Percentiles rank a stretch among this genome's conserved stretches.
Evolutionary conservation across 2,113 vertebrate species (phyloP).

Genomic region (Gymnobelideus leadbeateri): DNA sequence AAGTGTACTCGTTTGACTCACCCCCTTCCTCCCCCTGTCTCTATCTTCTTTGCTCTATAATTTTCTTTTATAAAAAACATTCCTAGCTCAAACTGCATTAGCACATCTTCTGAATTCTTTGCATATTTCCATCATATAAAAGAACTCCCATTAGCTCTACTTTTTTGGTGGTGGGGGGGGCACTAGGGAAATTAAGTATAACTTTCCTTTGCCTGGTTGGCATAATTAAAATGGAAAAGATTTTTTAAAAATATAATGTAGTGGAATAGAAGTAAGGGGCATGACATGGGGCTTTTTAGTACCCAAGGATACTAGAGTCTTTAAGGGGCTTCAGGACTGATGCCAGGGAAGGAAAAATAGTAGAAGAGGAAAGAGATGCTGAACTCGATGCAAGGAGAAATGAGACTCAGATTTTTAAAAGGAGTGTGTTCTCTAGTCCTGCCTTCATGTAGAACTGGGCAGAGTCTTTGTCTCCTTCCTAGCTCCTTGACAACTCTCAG

Average conservation of each 20-base stretch:
- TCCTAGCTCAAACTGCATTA: slow-evolving; percentile 65
- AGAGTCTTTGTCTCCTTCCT: slow-evolving; percentile 62
- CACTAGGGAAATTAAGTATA: slow-evolving; percentile 49
- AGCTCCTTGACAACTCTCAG: slow-evolving; percentile 65
- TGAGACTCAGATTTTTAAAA: slow-evolving; percentile 50
- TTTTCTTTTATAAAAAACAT: slow-evolving; percentile 68
- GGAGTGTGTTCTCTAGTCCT: slow-evolving; percentile 37
- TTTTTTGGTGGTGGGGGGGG: background rate
- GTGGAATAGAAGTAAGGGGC: slow-evolving; percentile 39
- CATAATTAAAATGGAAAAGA: slow-evolving; percentile 45
- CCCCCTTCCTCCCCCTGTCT: background rate
- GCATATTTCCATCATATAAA: slow-evolving; percentile 76
- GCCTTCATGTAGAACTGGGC: slow-evolving; percentile 64
- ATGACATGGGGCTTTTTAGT: background rate
- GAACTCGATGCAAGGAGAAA: slow-evolving; percentile 11
- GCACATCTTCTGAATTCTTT: slow-evolving; percentile 78
- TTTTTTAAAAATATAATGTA: slow-evolving; percentile 38
- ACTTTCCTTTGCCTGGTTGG: slow-evolving; percentile 47
- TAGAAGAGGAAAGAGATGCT: slow-evolving; percentile 16
- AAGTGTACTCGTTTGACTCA: slow-evolving; percentile 5
- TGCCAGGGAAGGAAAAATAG: slow-evolving; percentile 30
- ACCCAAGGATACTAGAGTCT: background rate
- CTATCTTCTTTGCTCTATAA: slow-evolving; percentile 18
- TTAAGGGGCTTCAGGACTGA: slow-evolving; percentile 2
- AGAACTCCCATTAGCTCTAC: slow-evolving; percentile 71